Percentiles rank a stretch among this genome's conserved stretches.
Evolutionary conservation across 2,113 vertebrate species (phyloP).

Genomic region (Tragelaphus imberbis): DNA sequence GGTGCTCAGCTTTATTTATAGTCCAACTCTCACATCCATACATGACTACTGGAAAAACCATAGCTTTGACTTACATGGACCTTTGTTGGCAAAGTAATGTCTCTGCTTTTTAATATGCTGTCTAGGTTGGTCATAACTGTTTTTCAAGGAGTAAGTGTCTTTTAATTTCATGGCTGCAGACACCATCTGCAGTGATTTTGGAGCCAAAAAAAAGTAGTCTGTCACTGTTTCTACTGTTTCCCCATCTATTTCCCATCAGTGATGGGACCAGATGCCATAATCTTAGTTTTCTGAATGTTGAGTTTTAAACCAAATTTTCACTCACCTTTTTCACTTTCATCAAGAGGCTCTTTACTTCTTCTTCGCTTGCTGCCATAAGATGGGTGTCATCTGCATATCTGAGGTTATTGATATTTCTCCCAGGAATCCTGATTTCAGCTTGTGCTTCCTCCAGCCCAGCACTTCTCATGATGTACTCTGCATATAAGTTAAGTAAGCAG

Average conservation of each 20-base stretch:
- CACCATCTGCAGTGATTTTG: background rate
- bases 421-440: background rate
- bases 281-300: background rate
- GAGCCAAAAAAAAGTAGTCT: background rate
- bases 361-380: fast-evolving
- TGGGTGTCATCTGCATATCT: background rate
- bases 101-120: background rate
- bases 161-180: background rate
- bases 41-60: background rate
- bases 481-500: background rate
- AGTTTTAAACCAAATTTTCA: background rate
- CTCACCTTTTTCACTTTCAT: background rate
- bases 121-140: background rate
- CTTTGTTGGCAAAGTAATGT: background rate
- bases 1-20: background rate
- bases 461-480: background rate
- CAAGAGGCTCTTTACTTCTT: background rate
- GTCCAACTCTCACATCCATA: background rate
- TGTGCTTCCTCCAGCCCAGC: background rate
- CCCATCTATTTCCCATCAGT: background rate
- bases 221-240: background rate
- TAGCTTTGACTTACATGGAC: background rate
- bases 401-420: background rate
- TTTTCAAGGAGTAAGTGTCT: fast-evolving
- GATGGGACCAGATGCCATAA: background rate